Base-by-base conservation (phyloP, 2,888 invertebrate genomes). In the Melieria picta region DNA sequence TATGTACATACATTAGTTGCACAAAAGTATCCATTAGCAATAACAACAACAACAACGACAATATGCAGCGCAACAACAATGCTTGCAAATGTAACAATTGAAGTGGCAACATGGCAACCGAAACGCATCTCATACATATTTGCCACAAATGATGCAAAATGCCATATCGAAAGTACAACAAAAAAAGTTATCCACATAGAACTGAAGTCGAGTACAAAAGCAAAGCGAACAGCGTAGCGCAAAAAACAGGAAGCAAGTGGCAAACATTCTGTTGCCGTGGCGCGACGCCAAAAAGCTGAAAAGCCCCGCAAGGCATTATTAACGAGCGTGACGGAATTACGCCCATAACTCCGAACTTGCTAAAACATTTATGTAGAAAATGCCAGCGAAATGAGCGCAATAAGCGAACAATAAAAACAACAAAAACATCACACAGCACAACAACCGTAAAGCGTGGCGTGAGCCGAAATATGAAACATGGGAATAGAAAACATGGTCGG, bases 301-400 rank as follows among this genome's bases (percentile, higher is more conserved):
- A 80, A 76, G 76, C 80, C 83, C 81, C 79, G 71, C 30, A 77
- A 80, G 87, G 79, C 80, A 80, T 85, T 86, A 83, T 85, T 87
- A 87, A 87, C 84, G 83, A 86, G 85, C 85, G 78, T 79, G 82
- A 83, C 80, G 77, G 77, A 79, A 81, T 79, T 80, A 76, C 74
- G 57, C 72, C 65, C 62, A 65, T 71, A 58, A 67, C 63, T 57
- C 48, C 9, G 9, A 58, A 52, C 9, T 48, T 30, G 52, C 11
- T 52, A 47, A 70, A 64, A 67, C 58, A 69, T 52, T 64, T 64
- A 66, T 47, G 30, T 30, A 30, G 1, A 30, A 30, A 30, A 30
- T 30, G 30, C 30, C 30, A 30, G 30, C 30, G 30, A 30, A 30
- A 30, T 30, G 30, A 30, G 30, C 30, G 2, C 30, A 30, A 30